phyloP scores from a whole-genome alignment of 1,140 invertebrate genomes.

The Aphelenchoides fujianensis region DNA sequence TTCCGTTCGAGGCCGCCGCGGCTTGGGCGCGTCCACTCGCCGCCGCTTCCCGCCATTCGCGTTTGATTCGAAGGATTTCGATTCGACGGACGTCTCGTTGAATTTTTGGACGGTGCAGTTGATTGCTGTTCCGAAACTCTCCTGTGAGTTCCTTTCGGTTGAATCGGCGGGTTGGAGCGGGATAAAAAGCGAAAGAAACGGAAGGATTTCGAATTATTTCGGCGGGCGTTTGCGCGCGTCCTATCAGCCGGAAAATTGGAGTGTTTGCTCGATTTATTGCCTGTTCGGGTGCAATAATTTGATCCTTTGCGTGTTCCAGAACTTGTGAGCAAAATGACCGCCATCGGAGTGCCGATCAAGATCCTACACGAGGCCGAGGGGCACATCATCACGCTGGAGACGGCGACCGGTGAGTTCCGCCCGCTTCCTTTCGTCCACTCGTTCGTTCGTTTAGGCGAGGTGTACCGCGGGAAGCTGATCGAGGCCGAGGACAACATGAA shows the following conservation, averaged over 20 bases:
- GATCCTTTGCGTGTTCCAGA: not conserved
- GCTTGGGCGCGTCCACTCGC: not conserved
- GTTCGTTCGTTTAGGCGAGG: constrained; percentile 71
- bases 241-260: too few species aligned
- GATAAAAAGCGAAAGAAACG: too few species aligned
- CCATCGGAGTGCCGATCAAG: constrained; percentile 88
- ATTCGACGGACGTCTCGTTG: not conserved
- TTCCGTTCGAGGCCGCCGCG: not conserved
- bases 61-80: not conserved
- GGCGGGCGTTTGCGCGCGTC: too few species aligned
- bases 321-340: constrained; percentile 66
- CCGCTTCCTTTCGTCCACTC: not conserved
- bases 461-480: constrained; percentile 93
- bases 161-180: too few species aligned
- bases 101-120: not conserved
- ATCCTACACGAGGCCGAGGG: constrained; percentile 98
- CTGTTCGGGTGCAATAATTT: not conserved
- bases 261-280: not conserved
- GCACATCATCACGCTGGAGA: constrained; percentile 96
- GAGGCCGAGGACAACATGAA: constrained; percentile 99
- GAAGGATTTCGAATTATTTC: too few species aligned
- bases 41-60: not conserved
- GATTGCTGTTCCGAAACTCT: not conserved
- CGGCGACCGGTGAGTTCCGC: constrained; percentile 73
- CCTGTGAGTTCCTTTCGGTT: not conserved